Percentiles rank a stretch among this genome's conserved stretches.
These are phyloP conservation scores for Calephelis perditalis DNA, from an alignment of 2,888 invertebrate species.

Conservation along the genomic window DNA sequence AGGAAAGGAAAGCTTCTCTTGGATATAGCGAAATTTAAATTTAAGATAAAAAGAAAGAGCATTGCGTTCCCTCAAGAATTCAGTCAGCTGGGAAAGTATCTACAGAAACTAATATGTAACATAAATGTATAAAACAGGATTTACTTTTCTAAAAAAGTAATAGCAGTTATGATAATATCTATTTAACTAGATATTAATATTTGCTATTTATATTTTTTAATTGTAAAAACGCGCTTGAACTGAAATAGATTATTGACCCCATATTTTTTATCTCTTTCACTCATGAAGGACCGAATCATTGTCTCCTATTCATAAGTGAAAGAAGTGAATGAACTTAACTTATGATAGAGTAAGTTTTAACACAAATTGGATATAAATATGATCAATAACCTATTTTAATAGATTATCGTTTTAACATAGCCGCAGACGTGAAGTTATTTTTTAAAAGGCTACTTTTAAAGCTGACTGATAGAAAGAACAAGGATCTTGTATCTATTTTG, in stretches of 20 bases:
- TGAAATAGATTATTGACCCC: too few relatives aligned
- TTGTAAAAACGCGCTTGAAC: slow-evolving; percentile 35
- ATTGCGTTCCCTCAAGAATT: slow-evolving; percentile 48
- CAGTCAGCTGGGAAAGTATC: slow-evolving; percentile 11
- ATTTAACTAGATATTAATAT: neutral
- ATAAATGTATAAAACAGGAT: slow-evolving; percentile 11
- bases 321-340: too few relatives aligned
- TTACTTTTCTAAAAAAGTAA: neutral
- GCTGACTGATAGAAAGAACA: slow-evolving; percentile 12
- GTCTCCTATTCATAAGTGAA: too few relatives aligned
- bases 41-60: slow-evolving; percentile 37
- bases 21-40: slow-evolving; percentile 45
- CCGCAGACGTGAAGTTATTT: neutral
- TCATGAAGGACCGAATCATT: too few relatives aligned
- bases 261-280: too few relatives aligned
- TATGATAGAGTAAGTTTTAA: too few relatives aligned
- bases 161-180: neutral
- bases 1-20: too few relatives aligned
- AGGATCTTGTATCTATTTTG: slow-evolving; percentile 33
- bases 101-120: slow-evolving; percentile 30
- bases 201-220: slow-evolving; percentile 30
- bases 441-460: slow-evolving; percentile 7
- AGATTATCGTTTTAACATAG: too few relatives aligned
- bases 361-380: too few relatives aligned
- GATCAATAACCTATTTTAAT: too few relatives aligned